phyloP scores from a whole-genome alignment of 2,797 vertebrate species.

The Periparus ater region DNA sequence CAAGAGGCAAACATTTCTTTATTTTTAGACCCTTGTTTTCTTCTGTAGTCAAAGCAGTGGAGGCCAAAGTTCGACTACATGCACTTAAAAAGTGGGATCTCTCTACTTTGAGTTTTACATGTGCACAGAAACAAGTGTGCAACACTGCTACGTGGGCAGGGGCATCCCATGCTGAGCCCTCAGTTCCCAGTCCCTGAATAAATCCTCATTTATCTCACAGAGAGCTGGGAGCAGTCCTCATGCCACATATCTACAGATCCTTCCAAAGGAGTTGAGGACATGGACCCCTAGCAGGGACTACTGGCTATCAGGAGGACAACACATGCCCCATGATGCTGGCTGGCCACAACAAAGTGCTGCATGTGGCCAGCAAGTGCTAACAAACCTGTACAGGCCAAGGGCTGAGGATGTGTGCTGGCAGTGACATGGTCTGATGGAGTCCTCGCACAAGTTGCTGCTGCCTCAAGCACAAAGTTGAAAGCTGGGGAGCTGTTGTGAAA shows the following conservation, averaged over 20 bases:
- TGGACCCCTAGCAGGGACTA: background rate
- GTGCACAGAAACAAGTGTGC: background rate
- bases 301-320: background rate
- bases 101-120: background rate
- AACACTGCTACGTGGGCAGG: background rate
- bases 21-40: slow-evolving; percentile 64
- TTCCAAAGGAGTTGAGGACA: background rate
- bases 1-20: slow-evolving; percentile 43
- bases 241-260: background rate
- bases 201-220: background rate
- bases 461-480: background rate
- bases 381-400: background rate
- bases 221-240: background rate
- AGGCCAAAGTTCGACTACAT: slow-evolving; percentile 9
- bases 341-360: background rate
- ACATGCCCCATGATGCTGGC: background rate
- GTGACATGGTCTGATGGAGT: background rate
- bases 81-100: background rate
- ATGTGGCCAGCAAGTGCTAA: background rate
- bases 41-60: slow-evolving; percentile 49
- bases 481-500: background rate
- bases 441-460: background rate
- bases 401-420: background rate
- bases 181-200: background rate
- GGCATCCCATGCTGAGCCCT: background rate